phyloP scores from a whole-genome alignment of 2,888 invertebrate species.

The Lepidochrysops patricia region DNA sequence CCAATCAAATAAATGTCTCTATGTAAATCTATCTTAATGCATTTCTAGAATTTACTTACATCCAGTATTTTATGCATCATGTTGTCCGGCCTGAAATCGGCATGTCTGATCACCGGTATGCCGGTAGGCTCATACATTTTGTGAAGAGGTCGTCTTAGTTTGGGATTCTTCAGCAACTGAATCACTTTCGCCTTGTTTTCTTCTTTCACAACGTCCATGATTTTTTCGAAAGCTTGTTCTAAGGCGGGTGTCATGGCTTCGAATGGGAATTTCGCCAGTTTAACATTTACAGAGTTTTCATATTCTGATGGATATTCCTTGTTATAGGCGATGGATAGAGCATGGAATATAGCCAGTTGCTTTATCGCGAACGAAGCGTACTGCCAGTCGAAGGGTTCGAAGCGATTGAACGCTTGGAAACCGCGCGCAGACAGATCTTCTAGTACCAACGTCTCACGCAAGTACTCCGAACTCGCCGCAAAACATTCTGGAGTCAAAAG shows the following conservation, averaged over 20 bases:
- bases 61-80: slow-evolving; percentile 22
- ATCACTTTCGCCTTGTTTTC: neutral
- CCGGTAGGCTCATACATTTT: neutral
- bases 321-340: slow-evolving; percentile 35
- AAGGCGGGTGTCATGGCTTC: neutral
- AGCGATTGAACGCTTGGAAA: slow-evolving; percentile 27
- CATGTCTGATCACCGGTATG: slow-evolving; percentile 20
- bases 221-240: neutral
- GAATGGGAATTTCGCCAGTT: neutral
- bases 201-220: neutral
- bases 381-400: slow-evolving; percentile 30
- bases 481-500: slow-evolving; percentile 28
- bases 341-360: slow-evolving; percentile 38
- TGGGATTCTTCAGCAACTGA: neutral
- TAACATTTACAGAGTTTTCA: slow-evolving; percentile 1
- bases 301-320: slow-evolving; percentile 32
- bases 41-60: slow-evolving; percentile 15
- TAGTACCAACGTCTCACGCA: slow-evolving; percentile 29
- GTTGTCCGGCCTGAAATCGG: slow-evolving; percentile 25
- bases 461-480: slow-evolving; percentile 19
- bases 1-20: no score
- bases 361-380: slow-evolving; percentile 31
- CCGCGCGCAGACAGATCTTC: slow-evolving; percentile 29
- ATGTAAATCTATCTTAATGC: no score
- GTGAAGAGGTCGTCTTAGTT: neutral